phyloP scores from a whole-genome alignment of 2,113 vertebrate genomes.

The Anthoscopus minutus region DNA sequence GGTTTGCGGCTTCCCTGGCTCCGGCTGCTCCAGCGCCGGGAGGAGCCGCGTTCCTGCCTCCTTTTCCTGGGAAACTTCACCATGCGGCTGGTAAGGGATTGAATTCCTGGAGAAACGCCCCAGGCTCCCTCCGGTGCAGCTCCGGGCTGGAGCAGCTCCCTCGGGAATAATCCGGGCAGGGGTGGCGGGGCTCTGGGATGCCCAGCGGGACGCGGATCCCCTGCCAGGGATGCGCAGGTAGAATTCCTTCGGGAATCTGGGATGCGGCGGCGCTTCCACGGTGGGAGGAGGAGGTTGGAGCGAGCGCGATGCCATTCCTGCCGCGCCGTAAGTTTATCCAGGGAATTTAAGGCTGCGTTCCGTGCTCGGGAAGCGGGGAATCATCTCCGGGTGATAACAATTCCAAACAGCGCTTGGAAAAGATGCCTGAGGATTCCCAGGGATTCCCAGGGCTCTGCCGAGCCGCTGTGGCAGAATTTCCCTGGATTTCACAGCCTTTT shows the following conservation, averaged over 20 bases:
- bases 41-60: background rate
- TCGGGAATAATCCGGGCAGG: accelerated
- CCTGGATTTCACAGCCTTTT: background rate
- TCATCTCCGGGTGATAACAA: background rate
- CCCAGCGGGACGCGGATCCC: background rate
- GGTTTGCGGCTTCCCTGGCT: conserved; percentile 52
- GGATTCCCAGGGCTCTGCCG: conserved; percentile 13
- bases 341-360: background rate
- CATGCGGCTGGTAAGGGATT: conserved; percentile 80
- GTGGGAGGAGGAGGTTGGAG: background rate
- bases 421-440: background rate
- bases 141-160: background rate
- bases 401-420: background rate
- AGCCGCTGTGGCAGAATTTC: conserved; percentile 16
- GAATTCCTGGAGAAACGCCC: background rate
- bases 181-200: background rate
- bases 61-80: conserved; percentile 64
- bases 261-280: background rate
- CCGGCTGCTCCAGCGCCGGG: conserved; percentile 39
- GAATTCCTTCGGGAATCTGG: background rate
- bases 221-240: background rate
- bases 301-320: background rate
- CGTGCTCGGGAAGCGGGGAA: background rate
- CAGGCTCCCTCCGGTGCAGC: background rate
- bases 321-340: background rate